Evolutionary conservation across 2,797 vertebrate genomes (phyloP), one percentile per base, ranked within the genome.

Genomic region (Dryobates pubescens): DNA sequence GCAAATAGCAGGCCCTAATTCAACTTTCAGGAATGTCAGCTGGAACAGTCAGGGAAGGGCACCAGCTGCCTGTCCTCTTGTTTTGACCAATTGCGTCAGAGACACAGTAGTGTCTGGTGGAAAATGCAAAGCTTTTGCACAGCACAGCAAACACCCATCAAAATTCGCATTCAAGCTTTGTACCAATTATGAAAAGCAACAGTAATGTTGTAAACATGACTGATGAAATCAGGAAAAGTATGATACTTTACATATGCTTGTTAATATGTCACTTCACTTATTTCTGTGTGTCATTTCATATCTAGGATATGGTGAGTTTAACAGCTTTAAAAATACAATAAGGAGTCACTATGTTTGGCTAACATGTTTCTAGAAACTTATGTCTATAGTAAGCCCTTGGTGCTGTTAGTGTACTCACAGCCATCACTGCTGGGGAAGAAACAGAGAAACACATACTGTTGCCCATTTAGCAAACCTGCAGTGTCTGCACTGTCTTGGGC

Each of bases 1-100:
- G 92, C 95, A 96, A 96, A 95, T 96, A 95, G 94, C 91, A 67
- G 77, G 95, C 92, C 92, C 93, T 86, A 95, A 86, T 80, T 95
- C 94, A 96, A 96, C 96, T 96, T 88, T 94, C 70, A 96, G 93
- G 89, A 95, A 89, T 80, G 89, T 94, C 94, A 96, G 92, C 93
- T 92, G 93, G 92, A 93, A 58, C 92, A 86, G 91, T 19, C 74
- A 78, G 92, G 84, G 90, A 94, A 94, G 93, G 93, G 92, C 94
- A 95, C 65, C 95, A 96, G 89, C 85, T 93, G 93, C 65, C 72
- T 67, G 71, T 84, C 29, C 71, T 93, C 80, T 95, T 51, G 34
- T 83, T 93, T 70, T 95, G 82, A 90, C 92, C 80, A 86, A 88
- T 63, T 74, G 56, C 82, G 91, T 58, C 7, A 29, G 77, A 61